These are phyloP conservation scores for Brachionus asplanchnoidis DNA, from an alignment of 1,140 invertebrate species.

Conservation along the genomic window DNA sequence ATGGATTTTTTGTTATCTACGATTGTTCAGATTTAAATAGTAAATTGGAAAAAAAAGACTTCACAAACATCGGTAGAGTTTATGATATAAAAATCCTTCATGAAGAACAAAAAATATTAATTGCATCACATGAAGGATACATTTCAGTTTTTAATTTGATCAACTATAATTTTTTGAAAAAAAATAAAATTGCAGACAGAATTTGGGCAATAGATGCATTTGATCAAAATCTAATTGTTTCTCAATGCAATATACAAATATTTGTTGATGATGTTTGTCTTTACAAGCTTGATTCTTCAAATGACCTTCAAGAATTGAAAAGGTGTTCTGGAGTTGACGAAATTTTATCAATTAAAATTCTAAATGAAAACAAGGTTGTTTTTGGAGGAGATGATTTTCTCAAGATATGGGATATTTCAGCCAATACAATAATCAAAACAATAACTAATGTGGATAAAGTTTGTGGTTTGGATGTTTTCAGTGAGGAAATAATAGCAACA, in stretches of 20 bases:
- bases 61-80: background rate
- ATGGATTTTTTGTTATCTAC: background rate
- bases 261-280: too few relatives aligned
- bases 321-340: too few relatives aligned
- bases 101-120: too few relatives aligned
- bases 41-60: background rate
- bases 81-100: background rate
- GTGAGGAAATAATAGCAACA: background rate
- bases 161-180: too few relatives aligned
- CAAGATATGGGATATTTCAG: background rate
- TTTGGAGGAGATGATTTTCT: too few relatives aligned
- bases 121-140: too few relatives aligned
- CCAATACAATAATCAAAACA: background rate
- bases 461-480: background rate
- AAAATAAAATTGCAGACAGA: too few relatives aligned
- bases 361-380: too few relatives aligned
- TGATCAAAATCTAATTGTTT: background rate
- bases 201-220: background rate
- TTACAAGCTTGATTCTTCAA: too few relatives aligned
- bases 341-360: background rate
- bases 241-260: background rate
- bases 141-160: too few relatives aligned
- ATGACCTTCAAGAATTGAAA: too few relatives aligned
- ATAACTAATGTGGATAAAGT: background rate
- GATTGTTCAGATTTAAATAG: background rate